Evolutionary conservation across 2,888 invertebrate genomes (phyloP).

Genomic region (Ischnura elegans): DNA sequence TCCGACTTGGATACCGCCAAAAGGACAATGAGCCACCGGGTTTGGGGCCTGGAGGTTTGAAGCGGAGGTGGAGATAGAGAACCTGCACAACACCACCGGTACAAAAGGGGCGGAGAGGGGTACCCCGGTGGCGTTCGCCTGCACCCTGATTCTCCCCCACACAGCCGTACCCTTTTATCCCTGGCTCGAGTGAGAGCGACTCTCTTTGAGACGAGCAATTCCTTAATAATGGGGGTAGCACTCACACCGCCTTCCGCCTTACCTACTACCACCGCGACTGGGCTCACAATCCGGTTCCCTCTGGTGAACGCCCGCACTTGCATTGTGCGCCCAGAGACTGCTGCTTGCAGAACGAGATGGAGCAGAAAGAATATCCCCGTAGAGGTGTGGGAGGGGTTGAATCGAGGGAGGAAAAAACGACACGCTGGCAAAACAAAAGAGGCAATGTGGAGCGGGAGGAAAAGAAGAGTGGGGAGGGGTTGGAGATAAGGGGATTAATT

Average conservation of each 20-base stretch:
- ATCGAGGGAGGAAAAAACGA: background rate
- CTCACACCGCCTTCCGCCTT: background rate
- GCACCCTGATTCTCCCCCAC: no score
- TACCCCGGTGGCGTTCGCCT: no score
- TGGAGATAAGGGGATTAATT: constrained; percentile 13
- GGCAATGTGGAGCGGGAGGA: background rate
- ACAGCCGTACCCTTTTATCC: no score
- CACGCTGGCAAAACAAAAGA: background rate
- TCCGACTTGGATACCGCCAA: background rate
- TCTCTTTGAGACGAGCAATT: background rate
- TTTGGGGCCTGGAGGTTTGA: background rate
- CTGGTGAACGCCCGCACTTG: background rate
- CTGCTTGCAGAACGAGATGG: background rate
- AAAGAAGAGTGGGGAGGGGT: background rate
- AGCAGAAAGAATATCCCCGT: no score
- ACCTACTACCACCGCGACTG: background rate
- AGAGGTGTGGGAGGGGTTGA: no score
- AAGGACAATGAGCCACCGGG: background rate
- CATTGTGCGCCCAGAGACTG: background rate
- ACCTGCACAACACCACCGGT: no score
- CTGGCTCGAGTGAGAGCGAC: background rate
- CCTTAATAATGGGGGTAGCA: constrained; percentile 26
- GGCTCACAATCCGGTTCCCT: background rate
- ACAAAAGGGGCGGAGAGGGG: no score
- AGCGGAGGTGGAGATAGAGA: background rate